Base-by-base conservation (phyloP, 30 jellyfish, hydroid and myxozoan species). In the Morbakka virulenta region DNA sequence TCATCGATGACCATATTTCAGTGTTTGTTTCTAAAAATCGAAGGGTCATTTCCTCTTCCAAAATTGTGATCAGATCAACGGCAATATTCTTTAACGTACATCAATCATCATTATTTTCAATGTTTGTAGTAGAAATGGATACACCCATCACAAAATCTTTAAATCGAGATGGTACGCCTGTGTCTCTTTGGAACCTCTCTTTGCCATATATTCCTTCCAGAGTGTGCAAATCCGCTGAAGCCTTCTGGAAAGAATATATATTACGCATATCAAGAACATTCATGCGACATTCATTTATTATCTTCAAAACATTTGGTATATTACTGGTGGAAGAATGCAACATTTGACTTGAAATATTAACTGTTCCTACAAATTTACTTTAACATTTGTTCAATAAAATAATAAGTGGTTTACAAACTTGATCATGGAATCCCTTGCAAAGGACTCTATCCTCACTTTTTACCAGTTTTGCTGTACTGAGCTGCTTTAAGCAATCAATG, bases 91-190 rank as follows among this genome's bases (percentile, higher is more conserved):
- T 63, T 28, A 63, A 63, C 47, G 26, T 63, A 50, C 47, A 28
- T 63, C n/a, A n/a, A n/a, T 36, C 75, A 63, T 63, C 75, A 63
- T 63, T 31, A 28, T 26, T 3, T 63, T 63, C 75, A 31, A 50
- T 63, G 75, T 63, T 21, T 17, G 34, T 33, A 35, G 81, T 21
- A 3, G 81, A 68, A 33, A 69, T 69, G 28, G 81, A 68, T 29
- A 23, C 81, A 22, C 49, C 74, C 28, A 31, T 41, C 73, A 30
- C 20, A 41, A 33, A 69, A 23, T 31, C 67, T 4, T 69, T 68
- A 36, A 69, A 69, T 48, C 71, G 69, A 23, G 69, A 29, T 36
- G n/a, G n/a, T n/a, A n/a, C n/a, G n/a, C n/a, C n/a, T n/a, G n/a
- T n/a, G n/a, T n/a, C n/a, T n/a, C n/a, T n/a, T n/a, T n/a, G n/a